Evolutionary conservation across 2,888 invertebrate genomes (phyloP).

Genomic region (Phasia obesa): DNA sequence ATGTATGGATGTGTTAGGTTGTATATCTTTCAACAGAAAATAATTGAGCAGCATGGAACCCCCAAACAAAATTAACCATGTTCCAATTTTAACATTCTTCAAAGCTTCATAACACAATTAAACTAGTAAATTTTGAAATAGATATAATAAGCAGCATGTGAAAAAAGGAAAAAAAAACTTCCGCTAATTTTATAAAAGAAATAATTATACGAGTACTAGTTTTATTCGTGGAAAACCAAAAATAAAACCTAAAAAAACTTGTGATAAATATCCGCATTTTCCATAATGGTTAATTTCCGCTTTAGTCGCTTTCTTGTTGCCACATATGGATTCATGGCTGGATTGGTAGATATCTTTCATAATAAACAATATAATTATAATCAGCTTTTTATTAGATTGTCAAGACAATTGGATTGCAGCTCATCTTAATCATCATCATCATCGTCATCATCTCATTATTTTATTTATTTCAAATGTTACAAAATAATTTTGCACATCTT

Average conservation of each 20-base stretch:
- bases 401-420: background rate
- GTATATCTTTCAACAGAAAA: background rate
- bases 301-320: constrained; percentile 29
- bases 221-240: constrained; percentile 36
- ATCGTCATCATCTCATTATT: constrained; percentile 20
- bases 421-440: constrained; percentile 44
- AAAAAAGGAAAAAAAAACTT: constrained; percentile 43
- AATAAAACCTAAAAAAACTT: constrained; percentile 1
- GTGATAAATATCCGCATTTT: constrained; percentile 64
- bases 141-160: background rate
- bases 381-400: constrained; percentile 8
- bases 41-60: constrained; percentile 38
- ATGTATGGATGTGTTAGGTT: background rate
- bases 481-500: constrained; percentile 50
- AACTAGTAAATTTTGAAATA: background rate
- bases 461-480: constrained; percentile 24
- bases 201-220: constrained; percentile 30
- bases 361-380: background rate
- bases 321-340: constrained; percentile 9
- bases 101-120: background rate
- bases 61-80: constrained; percentile 56
- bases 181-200: constrained; percentile 42
- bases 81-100: constrained; percentile 54
- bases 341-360: too few species aligned
- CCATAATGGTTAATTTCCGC: constrained; percentile 59